Conservation (phyloP, 1,140 invertebrate species). For the Leptinotarsa texana region DNA sequence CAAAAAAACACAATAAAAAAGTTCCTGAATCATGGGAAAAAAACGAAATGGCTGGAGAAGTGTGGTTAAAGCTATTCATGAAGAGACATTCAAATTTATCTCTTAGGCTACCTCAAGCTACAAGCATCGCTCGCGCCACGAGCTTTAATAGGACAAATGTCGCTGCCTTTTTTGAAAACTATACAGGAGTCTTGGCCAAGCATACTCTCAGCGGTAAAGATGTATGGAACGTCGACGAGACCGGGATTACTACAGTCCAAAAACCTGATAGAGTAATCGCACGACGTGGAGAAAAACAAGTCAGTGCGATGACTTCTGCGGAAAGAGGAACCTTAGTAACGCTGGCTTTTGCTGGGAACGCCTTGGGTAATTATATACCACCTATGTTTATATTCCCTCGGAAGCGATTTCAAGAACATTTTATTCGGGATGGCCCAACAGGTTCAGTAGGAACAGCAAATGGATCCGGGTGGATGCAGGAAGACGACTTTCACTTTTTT, state of each 20-base stretch:
- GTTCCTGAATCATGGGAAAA: constrained; percentile 35
- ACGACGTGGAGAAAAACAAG: constrained; percentile 53
- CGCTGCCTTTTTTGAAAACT: constrained; percentile 41
- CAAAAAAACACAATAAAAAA: constrained; percentile 42
- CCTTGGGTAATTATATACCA: constrained; percentile 53
- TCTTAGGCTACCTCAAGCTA: constrained; percentile 55
- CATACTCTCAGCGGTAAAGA: constrained; percentile 44
- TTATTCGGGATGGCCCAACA: constrained; percentile 31
- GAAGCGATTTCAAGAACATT: constrained; percentile 43
- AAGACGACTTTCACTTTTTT: constrained; percentile 39
- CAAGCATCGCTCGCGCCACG: constrained; percentile 56
- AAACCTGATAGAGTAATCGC: constrained; percentile 49
- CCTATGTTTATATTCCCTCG: constrained; percentile 57
- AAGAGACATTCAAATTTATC: constrained; percentile 55
- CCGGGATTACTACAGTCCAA: constrained; percentile 57
- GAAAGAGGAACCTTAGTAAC: constrained; percentile 54
- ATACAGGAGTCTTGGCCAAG: constrained; percentile 51
- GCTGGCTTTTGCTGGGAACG: constrained; percentile 50
- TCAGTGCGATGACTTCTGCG: constrained; percentile 55
- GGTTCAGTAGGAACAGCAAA: constrained; percentile 33
- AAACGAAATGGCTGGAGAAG: constrained; percentile 52
- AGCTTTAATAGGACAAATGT: constrained; percentile 59
- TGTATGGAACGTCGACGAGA: constrained; percentile 58
- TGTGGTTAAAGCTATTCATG: constrained; percentile 58
- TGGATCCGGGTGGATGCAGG: constrained; percentile 34